phyloP scores from a whole-genome alignment of 2,113 vertebrate genomes.

The Chauna torquata region DNA sequence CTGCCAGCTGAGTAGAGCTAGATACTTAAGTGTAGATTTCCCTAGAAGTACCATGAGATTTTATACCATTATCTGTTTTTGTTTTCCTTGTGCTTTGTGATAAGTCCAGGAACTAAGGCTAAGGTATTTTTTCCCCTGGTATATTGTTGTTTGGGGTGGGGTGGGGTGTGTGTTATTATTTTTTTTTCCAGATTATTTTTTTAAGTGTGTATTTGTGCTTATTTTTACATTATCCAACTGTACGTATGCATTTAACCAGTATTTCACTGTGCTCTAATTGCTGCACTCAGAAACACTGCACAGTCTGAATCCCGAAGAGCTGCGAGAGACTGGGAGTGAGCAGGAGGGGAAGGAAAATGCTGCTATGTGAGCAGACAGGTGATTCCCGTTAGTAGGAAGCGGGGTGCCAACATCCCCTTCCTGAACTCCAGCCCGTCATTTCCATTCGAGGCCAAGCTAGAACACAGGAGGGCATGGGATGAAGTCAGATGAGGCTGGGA shows the following conservation, averaged over 20 bases:
- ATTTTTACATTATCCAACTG: conserved; percentile 75
- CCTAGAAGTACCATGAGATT: conserved; percentile 65
- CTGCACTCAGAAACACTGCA: conserved; percentile 85
- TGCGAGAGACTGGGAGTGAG: neutral
- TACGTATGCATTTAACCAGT: conserved; percentile 81
- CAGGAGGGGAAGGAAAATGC: conserved; percentile 48
- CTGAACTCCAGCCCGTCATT: fast-evolving
- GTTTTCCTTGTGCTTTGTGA: conserved; percentile 70
- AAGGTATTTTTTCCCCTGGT: conserved; percentile 25
- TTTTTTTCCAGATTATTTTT: conserved; percentile 60
- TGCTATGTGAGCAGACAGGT: conserved; percentile 85
- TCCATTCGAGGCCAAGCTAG: neutral
- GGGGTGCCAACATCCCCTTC: neutral
- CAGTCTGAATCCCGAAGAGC: conserved; percentile 72
- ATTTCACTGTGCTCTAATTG: conserved; percentile 89
- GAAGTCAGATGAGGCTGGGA: neutral
- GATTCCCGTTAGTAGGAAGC: conserved; percentile 48
- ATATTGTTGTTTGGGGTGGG: conserved; percentile 9
- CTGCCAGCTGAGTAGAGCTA: conserved; percentile 65
- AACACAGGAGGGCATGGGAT: neutral
- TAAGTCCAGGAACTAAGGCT: conserved; percentile 66
- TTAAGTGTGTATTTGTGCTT: conserved; percentile 66
- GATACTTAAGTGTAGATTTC: conserved; percentile 64
- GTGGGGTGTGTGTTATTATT: neutral
- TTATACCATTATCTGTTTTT: conserved; percentile 63